A percentile compares a stretch with the other conserved stretches of the same genome.
phyloP scores from a whole-genome alignment of 2,797 vertebrate species.

The Lemur catta region DNA sequence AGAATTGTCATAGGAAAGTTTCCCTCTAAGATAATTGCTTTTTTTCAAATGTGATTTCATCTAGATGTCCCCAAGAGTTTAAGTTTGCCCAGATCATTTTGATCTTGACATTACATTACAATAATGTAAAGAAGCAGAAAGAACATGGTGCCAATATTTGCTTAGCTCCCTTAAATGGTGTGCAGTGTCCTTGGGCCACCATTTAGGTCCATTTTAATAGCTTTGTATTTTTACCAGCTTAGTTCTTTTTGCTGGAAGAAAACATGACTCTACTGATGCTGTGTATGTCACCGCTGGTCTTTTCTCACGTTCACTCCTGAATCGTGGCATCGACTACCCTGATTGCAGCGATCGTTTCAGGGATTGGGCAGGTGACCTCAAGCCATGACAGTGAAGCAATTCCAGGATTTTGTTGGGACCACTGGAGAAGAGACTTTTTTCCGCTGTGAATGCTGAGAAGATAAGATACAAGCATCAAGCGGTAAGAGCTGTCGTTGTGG shows the following conservation, averaged over 20 bases:
- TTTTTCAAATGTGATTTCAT: conserved; percentile 35
- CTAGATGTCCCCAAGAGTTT: conserved; percentile 2
- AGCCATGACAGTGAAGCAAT: not conserved
- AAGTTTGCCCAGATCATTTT: conserved; percentile 15
- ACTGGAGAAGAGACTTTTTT: not conserved
- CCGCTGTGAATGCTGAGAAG: not conserved
- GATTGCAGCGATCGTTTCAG: not conserved
- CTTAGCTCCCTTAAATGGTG: not conserved
- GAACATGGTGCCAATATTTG: not conserved
- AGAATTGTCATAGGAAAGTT: conserved; percentile 54
- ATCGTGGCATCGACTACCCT: not conserved
- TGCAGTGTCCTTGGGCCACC: not conserved
- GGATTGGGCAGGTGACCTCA: not conserved
- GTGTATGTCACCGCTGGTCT: too few relatives aligned
- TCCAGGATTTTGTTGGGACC: not conserved
- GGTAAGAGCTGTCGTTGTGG: not conserved
- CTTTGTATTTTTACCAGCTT: not conserved
- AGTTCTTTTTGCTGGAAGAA: not conserved
- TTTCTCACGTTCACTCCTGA: not conserved
- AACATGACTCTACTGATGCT: not conserved
- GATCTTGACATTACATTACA: conserved; percentile 52
- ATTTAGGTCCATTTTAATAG: not conserved
- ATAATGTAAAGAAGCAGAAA: not conserved
- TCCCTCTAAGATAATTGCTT: conserved; percentile 37
- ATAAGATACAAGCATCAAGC: too few relatives aligned